A percentile compares a stretch with the other conserved stretches of the same genome.
phyloP scores from a whole-genome alignment of 2,888 invertebrate genomes.

The Hypercompe scribonia region DNA sequence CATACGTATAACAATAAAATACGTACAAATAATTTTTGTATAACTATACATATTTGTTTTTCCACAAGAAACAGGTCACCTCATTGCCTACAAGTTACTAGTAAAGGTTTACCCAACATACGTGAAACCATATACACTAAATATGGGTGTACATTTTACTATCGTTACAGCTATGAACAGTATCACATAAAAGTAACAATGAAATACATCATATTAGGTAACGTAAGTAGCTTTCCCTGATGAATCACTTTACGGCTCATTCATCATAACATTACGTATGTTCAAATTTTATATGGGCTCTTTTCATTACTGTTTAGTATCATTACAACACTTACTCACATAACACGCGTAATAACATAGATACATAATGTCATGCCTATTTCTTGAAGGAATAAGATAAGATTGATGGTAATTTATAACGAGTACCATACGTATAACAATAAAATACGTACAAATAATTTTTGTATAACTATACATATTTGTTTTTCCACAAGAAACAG shows the following conservation, averaged over 20 bases:
- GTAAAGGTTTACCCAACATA: neutral
- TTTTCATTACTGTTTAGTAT: neutral
- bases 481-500: too few species aligned
- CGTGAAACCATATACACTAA: too few species aligned
- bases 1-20: too few species aligned
- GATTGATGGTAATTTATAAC: too few species aligned
- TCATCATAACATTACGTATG: neutral
- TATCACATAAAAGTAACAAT: neutral
- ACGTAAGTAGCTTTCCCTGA: slow-evolving; percentile 2
- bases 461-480: too few species aligned
- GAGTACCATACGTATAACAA: too few species aligned
- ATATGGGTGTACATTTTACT: neutral
- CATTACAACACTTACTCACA: neutral
- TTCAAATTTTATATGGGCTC: neutral
- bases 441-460: too few species aligned
- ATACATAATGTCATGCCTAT: too few species aligned
- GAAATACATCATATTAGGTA: neutral
- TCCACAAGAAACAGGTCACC: too few species aligned
- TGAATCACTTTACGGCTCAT: slow-evolving; percentile 7
- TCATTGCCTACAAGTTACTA: neutral
- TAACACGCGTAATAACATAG: neutral
- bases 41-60: too few species aligned
- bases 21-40: too few species aligned
- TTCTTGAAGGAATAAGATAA: too few species aligned
- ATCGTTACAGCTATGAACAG: neutral